phyloP scores from a whole-genome alignment of 2,888 invertebrate species.

The Spisula subtruncata region DNA sequence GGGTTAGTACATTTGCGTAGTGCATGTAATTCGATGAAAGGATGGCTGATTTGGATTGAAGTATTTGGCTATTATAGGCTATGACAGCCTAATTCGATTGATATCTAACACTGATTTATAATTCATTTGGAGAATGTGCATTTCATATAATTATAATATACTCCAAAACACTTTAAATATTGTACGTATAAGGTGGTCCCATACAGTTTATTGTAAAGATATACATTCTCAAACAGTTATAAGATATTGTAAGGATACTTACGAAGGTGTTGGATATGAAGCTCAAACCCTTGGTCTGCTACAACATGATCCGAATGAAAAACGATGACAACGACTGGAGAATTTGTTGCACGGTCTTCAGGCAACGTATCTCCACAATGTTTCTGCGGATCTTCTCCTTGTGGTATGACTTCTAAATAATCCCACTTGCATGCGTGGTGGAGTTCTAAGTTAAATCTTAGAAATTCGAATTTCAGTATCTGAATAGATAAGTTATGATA shows the following conservation, averaged over 20 bases:
- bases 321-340: conserved; percentile 28
- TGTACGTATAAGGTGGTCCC: too few relatives aligned
- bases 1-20: too few relatives aligned
- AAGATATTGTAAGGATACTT: background rate
- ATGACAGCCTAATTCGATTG: too few relatives aligned
- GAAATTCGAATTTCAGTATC: conserved; percentile 22
- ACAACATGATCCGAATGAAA: conserved; percentile 59
- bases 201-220: background rate
- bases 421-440: conserved; percentile 55
- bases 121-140: too few relatives aligned
- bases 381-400: background rate
- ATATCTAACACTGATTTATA: too few relatives aligned
- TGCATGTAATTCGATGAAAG: too few relatives aligned
- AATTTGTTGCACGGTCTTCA: conserved; percentile 2
- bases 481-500: conserved; percentile 19
- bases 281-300: conserved; percentile 51
- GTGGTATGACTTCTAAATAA: conserved; percentile 36
- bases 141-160: too few relatives aligned
- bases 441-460: conserved; percentile 35
- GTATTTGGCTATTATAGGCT: too few relatives aligned
- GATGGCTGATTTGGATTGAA: too few relatives aligned
- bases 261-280: background rate
- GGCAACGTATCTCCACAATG: conserved; percentile 31
- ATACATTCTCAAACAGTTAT: too few relatives aligned
- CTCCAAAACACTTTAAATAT: too few relatives aligned